Evolutionary conservation across 2,888 invertebrate genomes (phyloP), one percentile per base, ranked within the genome.

Genomic region (Coenonympha arcania): DNA sequence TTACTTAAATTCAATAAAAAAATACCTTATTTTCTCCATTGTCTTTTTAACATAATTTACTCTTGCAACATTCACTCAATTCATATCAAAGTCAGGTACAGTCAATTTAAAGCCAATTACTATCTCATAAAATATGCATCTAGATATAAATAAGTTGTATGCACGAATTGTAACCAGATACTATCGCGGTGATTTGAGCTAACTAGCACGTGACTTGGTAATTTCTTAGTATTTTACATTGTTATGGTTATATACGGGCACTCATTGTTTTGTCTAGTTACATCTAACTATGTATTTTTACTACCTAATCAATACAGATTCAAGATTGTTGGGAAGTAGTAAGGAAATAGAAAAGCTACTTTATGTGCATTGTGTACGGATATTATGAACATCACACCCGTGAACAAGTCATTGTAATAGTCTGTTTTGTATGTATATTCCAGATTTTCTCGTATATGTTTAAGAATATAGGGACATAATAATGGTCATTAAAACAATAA

Each of bases 181-280:
- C 19, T 47, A 42, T 39, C 37, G 48, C 28, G 44, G 36, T 47
- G 50, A 53, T 57, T 51, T 52, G 41, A 43, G 53, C 9, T 52
- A 53, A 57, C 43, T 50, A 41, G 57, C 34, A 53, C 57, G 57
- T 57, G 52, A 57, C 52, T 50, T 49, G 52, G 48, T 54, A 50
- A 54, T 56, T 56, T 52, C 47, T 44, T 48, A 41, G 43, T 45
- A 36, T 44, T 48, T 52, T 48, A 44, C 42, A 42, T 48, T 34
- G 34, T 48, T 45, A 40, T 40, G 31, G 33, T 42, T 50, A 40
- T 33, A n/a, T n/a, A n/a, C n/a, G 26, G 31, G 22, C 39, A 36
- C 43, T 43, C 31, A 43, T 43, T 43, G 43, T 31, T 43, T 30
- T 31, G 31, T 43, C n/a, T 31, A 20, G 24, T 24, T 39, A 24